These are phyloP conservation scores for Patiria miniata DNA, from an alignment of 35 echinoderm and acorn worm genomes.

Conservation along the genomic window DNA sequence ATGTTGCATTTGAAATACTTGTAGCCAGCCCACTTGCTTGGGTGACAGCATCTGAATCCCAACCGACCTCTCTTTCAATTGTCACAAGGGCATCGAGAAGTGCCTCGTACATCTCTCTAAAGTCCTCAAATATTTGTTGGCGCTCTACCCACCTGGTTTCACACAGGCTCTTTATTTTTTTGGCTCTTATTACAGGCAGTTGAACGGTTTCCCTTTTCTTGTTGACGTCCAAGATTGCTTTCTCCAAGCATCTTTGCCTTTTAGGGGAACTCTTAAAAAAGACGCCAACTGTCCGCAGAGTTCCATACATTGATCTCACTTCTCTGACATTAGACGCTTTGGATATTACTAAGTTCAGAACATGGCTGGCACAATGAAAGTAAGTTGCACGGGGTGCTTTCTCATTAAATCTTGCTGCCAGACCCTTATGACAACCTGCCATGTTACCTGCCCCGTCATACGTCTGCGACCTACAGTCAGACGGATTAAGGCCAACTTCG, in stretches of 20 bases:
- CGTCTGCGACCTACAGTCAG: conserved; percentile 34
- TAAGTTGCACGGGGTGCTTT: conserved; percentile 37
- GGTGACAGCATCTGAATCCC: background rate
- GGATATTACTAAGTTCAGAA: conserved; percentile 42
- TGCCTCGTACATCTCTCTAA: conserved; percentile 36
- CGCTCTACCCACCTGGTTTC: conserved; percentile 77
- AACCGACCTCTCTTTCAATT: background rate
- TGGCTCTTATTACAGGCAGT: background rate
- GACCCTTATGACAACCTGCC: background rate
- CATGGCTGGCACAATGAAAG: conserved; percentile 63
- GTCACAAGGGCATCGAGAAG: background rate
- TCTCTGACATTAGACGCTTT: conserved; percentile 42
- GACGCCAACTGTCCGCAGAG: background rate
- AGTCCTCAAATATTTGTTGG: conserved; percentile 48
- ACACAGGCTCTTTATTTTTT: conserved; percentile 28
- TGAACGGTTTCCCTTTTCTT: background rate
- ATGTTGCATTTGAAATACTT: background rate
- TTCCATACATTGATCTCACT: conserved; percentile 41
- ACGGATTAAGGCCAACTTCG: background rate
- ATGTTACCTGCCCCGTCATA: conserved; percentile 59
- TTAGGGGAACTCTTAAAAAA: conserved; percentile 68
- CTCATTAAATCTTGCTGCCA: conserved; percentile 30
- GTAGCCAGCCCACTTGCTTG: background rate
- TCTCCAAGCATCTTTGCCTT: conserved; percentile 32
- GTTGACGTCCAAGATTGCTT: background rate